A percentile compares a stretch with the other conserved stretches of the same genome.
phyloP scores from a whole-genome alignment of 2,113 vertebrate species.

The Amia ocellicauda region DNA sequence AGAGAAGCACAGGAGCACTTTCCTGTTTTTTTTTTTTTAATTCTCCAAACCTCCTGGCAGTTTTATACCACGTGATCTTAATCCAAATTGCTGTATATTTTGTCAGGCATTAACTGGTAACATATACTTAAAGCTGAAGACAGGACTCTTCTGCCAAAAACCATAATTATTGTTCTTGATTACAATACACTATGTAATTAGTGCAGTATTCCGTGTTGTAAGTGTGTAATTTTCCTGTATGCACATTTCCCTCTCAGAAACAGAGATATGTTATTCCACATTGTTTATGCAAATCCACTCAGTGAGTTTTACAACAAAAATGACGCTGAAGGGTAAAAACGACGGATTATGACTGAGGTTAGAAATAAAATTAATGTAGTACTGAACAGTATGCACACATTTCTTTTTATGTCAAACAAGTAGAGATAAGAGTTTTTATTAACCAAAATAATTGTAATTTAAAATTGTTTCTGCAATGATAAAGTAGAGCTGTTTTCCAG shows the following conservation, averaged over 20 bases:
- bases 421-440: no score
- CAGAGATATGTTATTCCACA: conserved; percentile 1
- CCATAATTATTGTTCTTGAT: conserved; percentile 7
- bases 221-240: conserved; percentile 8
- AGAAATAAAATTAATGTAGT: no score
- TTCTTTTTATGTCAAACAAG: no score
- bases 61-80: not conserved
- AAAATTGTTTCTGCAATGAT: no score
- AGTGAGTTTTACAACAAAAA: not conserved
- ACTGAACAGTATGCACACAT: no score
- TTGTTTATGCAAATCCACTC: not conserved
- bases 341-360: no score
- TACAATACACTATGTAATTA: conserved; percentile 12
- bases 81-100: not conserved
- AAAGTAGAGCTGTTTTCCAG: no score
- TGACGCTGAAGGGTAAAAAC: no score
- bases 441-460: no score
- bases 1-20: no score
- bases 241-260: not conserved
- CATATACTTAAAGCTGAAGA: not conserved
- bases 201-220: not conserved
- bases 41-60: not conserved
- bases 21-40: conserved; percentile 12
- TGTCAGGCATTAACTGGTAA: not conserved
- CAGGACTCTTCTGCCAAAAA: conserved; percentile 3